Percentiles rank a stretch among this genome's conserved stretches.
Conservation (phyloP, 2,113 vertebrate genomes). For the Tautogolabrus adspersus region DNA sequence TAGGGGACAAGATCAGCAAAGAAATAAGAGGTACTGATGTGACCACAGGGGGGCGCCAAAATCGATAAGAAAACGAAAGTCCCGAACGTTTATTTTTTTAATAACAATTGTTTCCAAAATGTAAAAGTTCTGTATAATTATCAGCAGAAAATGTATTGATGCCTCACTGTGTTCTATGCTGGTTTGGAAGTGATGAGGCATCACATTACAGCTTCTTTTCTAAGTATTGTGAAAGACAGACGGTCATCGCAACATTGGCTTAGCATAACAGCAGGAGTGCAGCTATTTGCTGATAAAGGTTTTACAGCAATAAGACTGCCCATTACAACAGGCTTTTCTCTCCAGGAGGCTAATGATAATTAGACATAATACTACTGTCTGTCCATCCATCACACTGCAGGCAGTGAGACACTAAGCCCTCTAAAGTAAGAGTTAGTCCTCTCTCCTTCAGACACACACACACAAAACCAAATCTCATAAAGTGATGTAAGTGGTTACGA, state of each 20-base stretch:
- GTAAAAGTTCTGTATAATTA: too few relatives aligned
- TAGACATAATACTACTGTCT: slow-evolving; percentile 60
- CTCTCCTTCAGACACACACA: slow-evolving; percentile 26
- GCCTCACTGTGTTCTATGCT: not conserved
- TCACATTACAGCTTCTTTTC: not conserved
- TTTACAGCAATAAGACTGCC: slow-evolving; percentile 55
- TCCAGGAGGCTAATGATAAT: slow-evolving; percentile 76
- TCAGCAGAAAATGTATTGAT: too few relatives aligned
- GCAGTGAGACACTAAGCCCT: slow-evolving; percentile 42
- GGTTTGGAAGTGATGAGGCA: not conserved
- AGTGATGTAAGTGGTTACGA: slow-evolving; percentile 28
- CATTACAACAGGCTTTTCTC: slow-evolving; percentile 63
- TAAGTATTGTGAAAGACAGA: slow-evolving; percentile 41
- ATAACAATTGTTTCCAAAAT: too few relatives aligned
- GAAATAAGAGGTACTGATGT: too few relatives aligned
- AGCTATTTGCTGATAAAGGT: slow-evolving; percentile 59
- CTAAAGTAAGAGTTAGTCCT: slow-evolving; percentile 5
- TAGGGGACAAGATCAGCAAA: too few relatives aligned
- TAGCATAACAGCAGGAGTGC: slow-evolving; percentile 55
- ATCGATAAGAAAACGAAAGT: too few relatives aligned
- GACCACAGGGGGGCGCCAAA: too few relatives aligned
- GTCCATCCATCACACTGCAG: slow-evolving; percentile 69
- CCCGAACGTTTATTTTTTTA: too few relatives aligned
- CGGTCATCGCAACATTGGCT: slow-evolving; percentile 21
- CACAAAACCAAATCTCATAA: slow-evolving; percentile 12